Base-by-base conservation (phyloP, 2,888 invertebrate species). In the Dicyrtoma fusca region DNA sequence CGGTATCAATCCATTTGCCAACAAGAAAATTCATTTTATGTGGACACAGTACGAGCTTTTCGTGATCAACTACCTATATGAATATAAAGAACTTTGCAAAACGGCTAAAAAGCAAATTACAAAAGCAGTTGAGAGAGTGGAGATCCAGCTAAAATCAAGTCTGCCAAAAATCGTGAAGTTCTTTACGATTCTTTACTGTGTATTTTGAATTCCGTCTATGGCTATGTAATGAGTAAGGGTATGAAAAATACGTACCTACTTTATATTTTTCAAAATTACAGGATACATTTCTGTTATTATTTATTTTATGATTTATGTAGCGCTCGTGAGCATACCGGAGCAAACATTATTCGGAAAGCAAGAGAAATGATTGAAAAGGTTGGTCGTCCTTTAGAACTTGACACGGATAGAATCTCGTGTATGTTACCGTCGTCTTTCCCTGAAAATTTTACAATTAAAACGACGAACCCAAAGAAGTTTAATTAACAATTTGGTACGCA, bases 361-460 rank as follows among this genome's bases (percentile, higher is more conserved):
- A 86, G 97, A 61, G 95, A 98, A 85, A 94, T 99, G 74, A 94
- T 99, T 69, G 99, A 99, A 84, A 91, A 94, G 81, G 85, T 91
- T 61, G 95, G 97, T 0, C 87, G 98, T 0, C 98, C 99, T 0
- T 85, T 99, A 72, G 99, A 99, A 83, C 85, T 99, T 79, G 99
- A 99, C 83, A 99, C 99, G 0, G 99, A 99, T 84, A 98, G 98
- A 82, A 99, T 99, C 82, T 99, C 99, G 99, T 99, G 99, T 83
- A 90, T 98, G 47, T 85, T 99, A 49, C 99, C 99, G 0, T 91
- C 93, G 0, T 94, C 97, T 0, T 99, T 99, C 83, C 99, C 99
- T 0, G 97, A 99, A 84, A 97, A 95, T 82, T 91, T 95, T 80
- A 90, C 91, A 0, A 87, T 99, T 10, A 86, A 88, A 61, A 92